These are phyloP conservation scores for Calcarius lapponicus DNA, from an alignment of 2,797 vertebrate species.

Conservation along the genomic window DNA sequence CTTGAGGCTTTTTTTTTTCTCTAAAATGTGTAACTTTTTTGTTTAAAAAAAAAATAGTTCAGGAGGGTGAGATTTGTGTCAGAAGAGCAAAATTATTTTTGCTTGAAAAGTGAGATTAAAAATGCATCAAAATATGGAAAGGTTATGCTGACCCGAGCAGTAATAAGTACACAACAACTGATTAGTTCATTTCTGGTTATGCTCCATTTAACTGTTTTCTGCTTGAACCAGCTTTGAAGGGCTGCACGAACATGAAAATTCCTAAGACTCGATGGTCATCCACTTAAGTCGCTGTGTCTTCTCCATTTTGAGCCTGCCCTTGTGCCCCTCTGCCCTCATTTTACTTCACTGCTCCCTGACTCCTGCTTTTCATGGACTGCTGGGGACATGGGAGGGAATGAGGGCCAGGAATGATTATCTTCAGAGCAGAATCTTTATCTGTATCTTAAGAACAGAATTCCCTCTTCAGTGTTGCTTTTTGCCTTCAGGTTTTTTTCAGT, in stretches of 20 bases:
- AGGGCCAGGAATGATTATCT: not conserved
- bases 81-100: slow-evolving; percentile 1
- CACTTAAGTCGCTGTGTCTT: not conserved
- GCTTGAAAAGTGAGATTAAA: slow-evolving; percentile 12
- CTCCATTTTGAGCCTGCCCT: not conserved
- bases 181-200: slow-evolving; percentile 29
- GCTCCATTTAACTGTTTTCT: slow-evolving; percentile 61
- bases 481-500: not conserved
- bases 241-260: not conserved
- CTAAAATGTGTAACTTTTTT: not conserved
- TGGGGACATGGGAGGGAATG: not conserved
- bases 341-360: not conserved
- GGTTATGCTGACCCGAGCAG: slow-evolving; percentile 8
- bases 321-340: not conserved
- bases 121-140: slow-evolving; percentile 4
- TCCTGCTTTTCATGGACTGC: not conserved
- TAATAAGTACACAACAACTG: slow-evolving; percentile 34
- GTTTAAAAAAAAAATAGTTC: not conserved
- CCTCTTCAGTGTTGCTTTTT: not conserved
- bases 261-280: not conserved
- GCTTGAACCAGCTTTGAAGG: slow-evolving; percentile 39
- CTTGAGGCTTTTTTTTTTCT: not conserved
- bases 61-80: not conserved
- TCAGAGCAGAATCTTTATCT: not conserved
- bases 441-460: not conserved